Base-by-base conservation (phyloP, 2,113 vertebrate genomes). In the Falcunculus frontatus region DNA sequence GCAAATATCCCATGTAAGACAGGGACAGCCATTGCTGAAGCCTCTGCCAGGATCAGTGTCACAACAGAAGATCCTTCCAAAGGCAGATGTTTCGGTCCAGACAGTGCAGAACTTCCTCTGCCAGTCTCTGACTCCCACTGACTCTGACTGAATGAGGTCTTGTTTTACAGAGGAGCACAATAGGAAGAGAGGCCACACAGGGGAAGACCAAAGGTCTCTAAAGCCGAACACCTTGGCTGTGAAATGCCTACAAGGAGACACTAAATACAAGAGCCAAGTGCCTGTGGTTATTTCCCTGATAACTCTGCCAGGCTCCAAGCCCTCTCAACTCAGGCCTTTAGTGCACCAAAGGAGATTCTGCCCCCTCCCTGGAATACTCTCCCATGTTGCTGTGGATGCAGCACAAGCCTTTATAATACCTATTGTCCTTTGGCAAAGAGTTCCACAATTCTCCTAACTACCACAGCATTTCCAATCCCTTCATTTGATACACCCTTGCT, bases 231-330 rank as follows among this genome's bases (percentile, higher is more conserved):
- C 4, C 8, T 49, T 19, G 10, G 27, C 30, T 16, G 26, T 10
- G 33, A 42, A 73, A 52, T 33, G n/a, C 7, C 37, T 35, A 10
- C 35, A 50, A 76, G 57, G 27, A 10, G 14, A 83, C 7, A 39
- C 33, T 44, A 39, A 94, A 79, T 7, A 59, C 26, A n/a, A 67
- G 35, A 49, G 19, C 25, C 27, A 70, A 76, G 44, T 7, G 23
- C 39, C 25, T 0, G 0, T 20, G 7, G 14, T 35, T 72, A 57
- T 57, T 50, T 14, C 44, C 52, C 39, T 62, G 81, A 0, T 5
- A 13, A 25, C 13, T 53, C 41, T 50, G 60, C 17, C 67, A 82
- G 32, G 10, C 25, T 76, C 47, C 35, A 47, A 49, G 47, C 9
- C 20, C 52, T 35, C 57, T 50, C 42, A 67, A 3, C 17, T 69